Conservation (phyloP, 1,140 invertebrate genomes). For the Drosophila pectinifera region DNA sequence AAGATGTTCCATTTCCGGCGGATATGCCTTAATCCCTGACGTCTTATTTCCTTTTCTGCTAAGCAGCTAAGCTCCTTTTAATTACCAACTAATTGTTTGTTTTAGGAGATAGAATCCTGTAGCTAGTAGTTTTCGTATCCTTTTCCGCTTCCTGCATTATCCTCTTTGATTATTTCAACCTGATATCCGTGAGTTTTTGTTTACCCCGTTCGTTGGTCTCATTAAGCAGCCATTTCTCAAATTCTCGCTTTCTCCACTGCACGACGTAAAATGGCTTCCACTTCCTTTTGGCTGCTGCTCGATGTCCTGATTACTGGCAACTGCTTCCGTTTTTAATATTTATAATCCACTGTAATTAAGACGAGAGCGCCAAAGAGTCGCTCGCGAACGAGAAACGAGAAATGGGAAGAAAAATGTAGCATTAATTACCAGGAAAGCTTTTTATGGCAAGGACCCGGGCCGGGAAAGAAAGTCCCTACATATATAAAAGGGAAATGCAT, state of each 20-base stretch:
- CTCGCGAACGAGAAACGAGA: conserved; percentile 3
- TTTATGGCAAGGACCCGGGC: conserved; percentile 41
- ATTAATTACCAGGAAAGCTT: conserved; percentile 71
- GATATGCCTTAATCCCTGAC: conserved; percentile 1
- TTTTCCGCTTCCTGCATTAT: not conserved
- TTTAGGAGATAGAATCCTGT: conserved; percentile 5
- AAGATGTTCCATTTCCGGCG: not conserved
- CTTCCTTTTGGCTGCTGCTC: conserved; percentile 52
- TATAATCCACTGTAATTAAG: conserved; percentile 75
- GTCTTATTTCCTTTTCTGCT: not conserved
- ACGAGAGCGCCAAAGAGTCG: conserved; percentile 59
- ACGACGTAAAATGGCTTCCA: conserved; percentile 26
- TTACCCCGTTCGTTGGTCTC: conserved; percentile 11
- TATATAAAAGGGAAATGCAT: conserved; percentile 49
- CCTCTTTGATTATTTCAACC: conserved; percentile 38
- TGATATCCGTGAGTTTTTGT: conserved; percentile 28
- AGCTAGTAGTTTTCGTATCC: not conserved
- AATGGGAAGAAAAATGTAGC: conserved; percentile 53
- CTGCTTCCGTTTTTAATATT: conserved; percentile 76
- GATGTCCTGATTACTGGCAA: conserved; percentile 70
- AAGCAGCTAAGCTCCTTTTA: conserved; percentile 8
- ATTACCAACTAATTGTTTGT: conserved; percentile 35
- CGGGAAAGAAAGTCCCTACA: conserved; percentile 25
- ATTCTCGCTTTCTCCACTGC: conserved; percentile 12
- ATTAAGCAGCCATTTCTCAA: conserved; percentile 66